These are phyloP conservation scores for Glyptemys insculpta DNA, from an alignment of 2,797 vertebrate species.

Conservation along the genomic window DNA sequence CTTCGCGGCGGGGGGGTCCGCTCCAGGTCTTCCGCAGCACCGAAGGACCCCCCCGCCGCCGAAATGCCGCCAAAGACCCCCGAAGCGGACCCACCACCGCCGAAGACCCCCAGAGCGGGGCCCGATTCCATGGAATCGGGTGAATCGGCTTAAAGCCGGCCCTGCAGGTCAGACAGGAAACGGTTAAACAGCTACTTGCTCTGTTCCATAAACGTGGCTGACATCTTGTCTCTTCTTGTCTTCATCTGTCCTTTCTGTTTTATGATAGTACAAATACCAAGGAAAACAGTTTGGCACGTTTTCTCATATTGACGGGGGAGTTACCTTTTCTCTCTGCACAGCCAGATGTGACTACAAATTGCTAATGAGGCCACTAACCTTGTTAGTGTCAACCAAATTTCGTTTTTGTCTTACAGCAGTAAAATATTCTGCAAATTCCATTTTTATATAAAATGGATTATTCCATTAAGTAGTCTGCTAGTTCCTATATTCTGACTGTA, in stretches of 20 bases:
- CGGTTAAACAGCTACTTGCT: background rate
- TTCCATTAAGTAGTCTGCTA: background rate
- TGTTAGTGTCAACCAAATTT: background rate
- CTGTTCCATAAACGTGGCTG: rapidly evolving
- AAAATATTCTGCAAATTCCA: background rate
- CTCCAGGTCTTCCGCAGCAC: no score
- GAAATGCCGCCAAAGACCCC: no score
- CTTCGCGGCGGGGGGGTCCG: no score
- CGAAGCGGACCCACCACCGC: no score
- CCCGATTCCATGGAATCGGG: no score
- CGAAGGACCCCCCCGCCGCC: no score
- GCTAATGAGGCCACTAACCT: background rate
- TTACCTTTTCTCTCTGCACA: rapidly evolving
- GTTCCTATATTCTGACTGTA: background rate
- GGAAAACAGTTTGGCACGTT: background rate
- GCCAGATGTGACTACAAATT: rapidly evolving
- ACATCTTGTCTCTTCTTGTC: slow-evolving; percentile 4
- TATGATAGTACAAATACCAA: background rate
- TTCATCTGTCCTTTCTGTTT: background rate
- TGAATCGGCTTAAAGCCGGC: no score
- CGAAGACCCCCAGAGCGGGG: no score
- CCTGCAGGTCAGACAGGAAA: background rate
- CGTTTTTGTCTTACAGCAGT: background rate
- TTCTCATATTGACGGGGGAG: background rate
- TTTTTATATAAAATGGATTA: rapidly evolving